Evolutionary conservation across 2,888 invertebrate species (phyloP), one percentile per base, ranked within the genome.

Genomic region (Drosophila differens): DNA sequence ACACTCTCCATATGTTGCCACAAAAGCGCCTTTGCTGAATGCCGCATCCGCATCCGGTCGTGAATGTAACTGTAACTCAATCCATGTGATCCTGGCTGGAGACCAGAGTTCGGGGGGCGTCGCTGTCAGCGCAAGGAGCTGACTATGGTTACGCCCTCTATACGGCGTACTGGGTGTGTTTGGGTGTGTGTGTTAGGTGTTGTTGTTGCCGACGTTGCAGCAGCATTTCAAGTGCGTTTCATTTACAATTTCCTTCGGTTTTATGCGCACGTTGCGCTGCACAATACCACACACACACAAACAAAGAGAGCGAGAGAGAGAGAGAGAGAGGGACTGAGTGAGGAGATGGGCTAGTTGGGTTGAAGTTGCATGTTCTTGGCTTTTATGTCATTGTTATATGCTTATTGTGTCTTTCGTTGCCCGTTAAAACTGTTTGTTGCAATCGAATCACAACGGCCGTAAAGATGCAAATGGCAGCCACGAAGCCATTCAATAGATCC

Each of bases 221-320:
- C 75, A 85, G 84, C 81, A 82, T 84, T 88, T 88, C 81, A 90
- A 90, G 85, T 90, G 89, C 89, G 81, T 90, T 89, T 90, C 87
- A 90, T 88, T 86, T 86, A 83, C 85, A 85, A 85, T 89, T 90
- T 90, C 85, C 89, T 84, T 79, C 66, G 76, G 78, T 85, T 84
- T 89, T 83, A 89, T 89, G 82, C 81, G 86, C 75, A 85, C 82
- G 77, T 81, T 85, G 89, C 81, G 82, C 69, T 74, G 76, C 74
- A 76, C 74, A 76, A 77, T 65, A 58, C 37, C 52, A 30, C 70
- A 75, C 70, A 76, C 70, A 71, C 25, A 54, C n/a, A 61, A 22
- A n/a, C 25, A 52, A 2, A 59, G 33, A 33, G 12, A 47, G n/a
- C 19, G 5, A 59, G 28, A 39, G 25, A 25, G 25, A 25, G 28